A percentile compares a stretch with the other conserved stretches of the same genome.
Evolutionary conservation across 2,113 vertebrate species (phyloP).

Genomic region (Dinomys branickii): DNA sequence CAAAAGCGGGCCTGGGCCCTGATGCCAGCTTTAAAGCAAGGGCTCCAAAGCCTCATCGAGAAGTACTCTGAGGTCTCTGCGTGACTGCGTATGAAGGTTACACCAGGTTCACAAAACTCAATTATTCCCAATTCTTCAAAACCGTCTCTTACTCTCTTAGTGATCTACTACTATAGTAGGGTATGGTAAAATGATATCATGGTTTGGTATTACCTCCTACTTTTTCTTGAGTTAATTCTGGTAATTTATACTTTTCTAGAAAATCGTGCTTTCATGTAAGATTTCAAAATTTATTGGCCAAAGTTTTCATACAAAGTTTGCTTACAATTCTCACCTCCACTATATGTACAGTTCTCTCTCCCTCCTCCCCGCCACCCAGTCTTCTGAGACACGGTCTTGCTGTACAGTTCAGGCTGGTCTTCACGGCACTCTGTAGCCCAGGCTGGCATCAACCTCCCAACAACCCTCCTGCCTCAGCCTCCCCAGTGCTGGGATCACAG

Average conservation of each 20-base stretch:
- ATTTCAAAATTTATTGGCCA: neutral
- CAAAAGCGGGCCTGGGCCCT: neutral
- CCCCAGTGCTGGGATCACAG: too few species aligned
- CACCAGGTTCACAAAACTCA: neutral
- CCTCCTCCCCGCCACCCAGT: too few species aligned
- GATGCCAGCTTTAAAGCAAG: neutral
- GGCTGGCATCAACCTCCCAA: too few species aligned
- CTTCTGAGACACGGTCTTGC: neutral
- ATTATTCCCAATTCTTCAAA: neutral
- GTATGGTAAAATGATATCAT: neutral
- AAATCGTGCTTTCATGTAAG: neutral
- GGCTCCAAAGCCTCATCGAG: neutral
- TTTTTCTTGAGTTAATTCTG: neutral
- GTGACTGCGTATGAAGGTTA: neutral
- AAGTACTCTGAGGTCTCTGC: neutral
- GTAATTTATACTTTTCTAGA: neutral
- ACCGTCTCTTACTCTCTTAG: neutral
- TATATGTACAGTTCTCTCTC: neutral
- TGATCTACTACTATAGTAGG: neutral
- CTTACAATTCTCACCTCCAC: neutral
- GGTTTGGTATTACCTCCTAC: neutral
- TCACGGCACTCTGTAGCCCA: too few species aligned
- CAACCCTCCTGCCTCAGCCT: too few species aligned
- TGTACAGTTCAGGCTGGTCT: too few species aligned
- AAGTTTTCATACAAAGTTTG: neutral